Base-by-base conservation (phyloP, 2,888 invertebrate genomes). In the Lamellibrachia columna region DNA sequence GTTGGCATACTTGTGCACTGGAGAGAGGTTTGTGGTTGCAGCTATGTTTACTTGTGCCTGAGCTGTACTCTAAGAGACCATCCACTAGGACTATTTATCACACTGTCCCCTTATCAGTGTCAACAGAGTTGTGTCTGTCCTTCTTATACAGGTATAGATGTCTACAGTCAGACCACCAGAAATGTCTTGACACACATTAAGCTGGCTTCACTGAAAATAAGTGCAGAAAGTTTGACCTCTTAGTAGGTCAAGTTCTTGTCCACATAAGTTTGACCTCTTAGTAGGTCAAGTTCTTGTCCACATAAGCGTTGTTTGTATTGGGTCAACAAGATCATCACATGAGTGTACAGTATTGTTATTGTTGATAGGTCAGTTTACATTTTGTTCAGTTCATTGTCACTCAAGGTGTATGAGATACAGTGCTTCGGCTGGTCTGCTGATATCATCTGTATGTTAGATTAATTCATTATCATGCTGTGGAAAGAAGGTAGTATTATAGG, bases 341-440 rank as follows among this genome's bases (percentile, higher is more conserved):
- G 22, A 15, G 22, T 75, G 75, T 75, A 15, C 75, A 75, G 75
- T 75, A 75, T 75, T 75, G 75, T 75, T 75, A 75, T 75, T 75
- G 75, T 75, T 75, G 75, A 75, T 75, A 75, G 75, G 75, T 75
- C 75, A 75, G 75, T 75, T 75, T 75, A 75, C 75, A 75, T 75
- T 75, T 11, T 75, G 75, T 11, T n/a, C 75, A 75, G 75, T 75
- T 75, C 75, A 22, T 75, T 75, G 75, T 22, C 75, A 22, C 75
- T 75, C 6, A 75, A 15, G 6, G 15, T 75, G 75, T 75, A n/a
- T 22, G 22, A 11, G 75, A 75, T 75, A 75, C 75, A 75, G n/a
- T 75, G 75, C 22, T 4, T 22, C 6, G 2, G 6, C 22, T 22
- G 75, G 15, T n/a, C 75, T 75, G 75, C 15, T 75, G 75, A 75